A percentile compares a stretch with the other conserved stretches of the same genome.
These are phyloP conservation scores for Anabacerthia variegaticeps DNA, from an alignment of 2,797 vertebrate genomes.

Conservation along the genomic window DNA sequence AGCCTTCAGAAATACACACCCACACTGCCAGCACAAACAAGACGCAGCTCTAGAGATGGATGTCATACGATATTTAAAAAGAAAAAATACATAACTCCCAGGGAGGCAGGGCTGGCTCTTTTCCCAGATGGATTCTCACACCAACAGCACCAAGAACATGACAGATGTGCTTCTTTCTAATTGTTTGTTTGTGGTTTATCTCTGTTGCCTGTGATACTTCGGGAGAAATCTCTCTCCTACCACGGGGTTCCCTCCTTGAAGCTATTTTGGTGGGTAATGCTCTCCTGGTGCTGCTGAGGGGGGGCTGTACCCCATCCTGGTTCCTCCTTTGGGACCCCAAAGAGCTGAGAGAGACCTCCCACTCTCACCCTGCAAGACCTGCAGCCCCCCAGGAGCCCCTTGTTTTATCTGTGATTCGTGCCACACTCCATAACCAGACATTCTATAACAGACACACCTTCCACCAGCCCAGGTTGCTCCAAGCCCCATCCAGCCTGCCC, in stretches of 20 bases:
- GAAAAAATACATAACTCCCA: background rate
- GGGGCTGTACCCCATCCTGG: fast-evolving
- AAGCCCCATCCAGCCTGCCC: fast-evolving
- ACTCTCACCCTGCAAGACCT: background rate
- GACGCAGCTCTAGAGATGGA: background rate
- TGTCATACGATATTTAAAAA: background rate
- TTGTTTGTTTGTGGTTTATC: background rate
- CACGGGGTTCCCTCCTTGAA: background rate
- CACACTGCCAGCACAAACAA: background rate
- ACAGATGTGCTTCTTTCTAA: conserved; percentile 29
- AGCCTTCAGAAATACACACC: conserved; percentile 5
- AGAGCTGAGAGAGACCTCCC: fast-evolving
- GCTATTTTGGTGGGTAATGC: background rate
- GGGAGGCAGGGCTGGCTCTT: conserved; percentile 11
- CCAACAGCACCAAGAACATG: background rate
- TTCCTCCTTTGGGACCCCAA: background rate
- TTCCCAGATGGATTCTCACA: background rate
- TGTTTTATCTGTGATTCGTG: fast-evolving
- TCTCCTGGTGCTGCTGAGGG: background rate
- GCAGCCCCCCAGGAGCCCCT: background rate
- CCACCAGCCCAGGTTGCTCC: background rate
- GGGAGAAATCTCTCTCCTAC: background rate
- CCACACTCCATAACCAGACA: fast-evolving
- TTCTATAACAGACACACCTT: background rate
- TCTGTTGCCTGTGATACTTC: background rate